Evolutionary conservation across 1,140 invertebrate species (phyloP), one percentile per base, ranked within the genome.

Genomic region (Aphelenchoides besseyi): DNA sequence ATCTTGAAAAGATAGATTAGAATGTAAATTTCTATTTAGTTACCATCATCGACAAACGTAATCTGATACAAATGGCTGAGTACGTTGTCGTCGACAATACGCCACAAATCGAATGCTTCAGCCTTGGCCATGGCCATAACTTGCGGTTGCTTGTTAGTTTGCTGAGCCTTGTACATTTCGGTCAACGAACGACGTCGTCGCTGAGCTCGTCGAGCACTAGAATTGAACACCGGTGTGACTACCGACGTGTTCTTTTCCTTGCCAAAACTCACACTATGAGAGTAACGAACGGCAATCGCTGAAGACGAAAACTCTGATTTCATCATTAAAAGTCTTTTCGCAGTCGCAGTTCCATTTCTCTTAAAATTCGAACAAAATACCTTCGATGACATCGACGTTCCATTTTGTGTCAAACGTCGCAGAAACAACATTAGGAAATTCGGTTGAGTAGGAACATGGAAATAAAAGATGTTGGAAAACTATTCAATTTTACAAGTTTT

Each of bases 21-120:
- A 61, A 61, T 53, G 41, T n/a, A n/a, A 12, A n/a, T n/a, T n/a
- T n/a, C n/a, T n/a, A n/a, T n/a, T n/a, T n/a, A n/a, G n/a, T 70
- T 52, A 59, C 70, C 70, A 73, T 72, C 36, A 53, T 72, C 70
- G 2, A 72, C 70, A 23, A 72, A 72, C 23, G 53, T 57, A 1
- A 72, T 30, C 16, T 72, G 37, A 72, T 72, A 72, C 16, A 5
- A 23, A 12, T 68, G 64, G 0, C 18, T 23, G 2, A 69, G 23
- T 16, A 70, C 12, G 12, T 28, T 1, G 32, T 69, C 67, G 16
- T 68, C 1, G 1, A 68, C 1, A n/a, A 69, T 2, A 1, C 12
- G 16, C 16, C n/a, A 30, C 61, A 69, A 35, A 71, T 69, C 67
- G 32, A 70, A 69, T n/a, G 63, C 12, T 71, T 69, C 67, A 3